phyloP scores from a whole-genome alignment of 1,140 invertebrate genomes.

The Dendroctonus ponderosae region DNA sequence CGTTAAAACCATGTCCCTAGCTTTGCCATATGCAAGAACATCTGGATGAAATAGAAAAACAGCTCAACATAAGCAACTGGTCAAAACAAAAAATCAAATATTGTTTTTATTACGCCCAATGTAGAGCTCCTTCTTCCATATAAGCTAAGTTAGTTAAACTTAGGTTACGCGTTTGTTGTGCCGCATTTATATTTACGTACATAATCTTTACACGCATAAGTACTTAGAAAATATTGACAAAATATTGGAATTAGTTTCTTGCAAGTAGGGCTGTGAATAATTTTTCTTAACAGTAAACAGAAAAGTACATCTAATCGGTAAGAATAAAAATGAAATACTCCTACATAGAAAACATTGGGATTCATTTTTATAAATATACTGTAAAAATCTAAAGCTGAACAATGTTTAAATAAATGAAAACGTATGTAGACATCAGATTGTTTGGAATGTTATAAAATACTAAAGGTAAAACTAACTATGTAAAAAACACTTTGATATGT shows the following conservation, averaged over 20 bases:
- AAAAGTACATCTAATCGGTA: background rate
- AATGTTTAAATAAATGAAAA: background rate
- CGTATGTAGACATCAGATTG: background rate
- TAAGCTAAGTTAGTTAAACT: background rate
- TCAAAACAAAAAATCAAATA: no score
- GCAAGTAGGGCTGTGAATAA: constrained; percentile 24
- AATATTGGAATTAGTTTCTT: constrained; percentile 16
- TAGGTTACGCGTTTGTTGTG: background rate
- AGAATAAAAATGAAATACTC: background rate
- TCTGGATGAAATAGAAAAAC: no score
- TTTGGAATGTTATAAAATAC: no score
- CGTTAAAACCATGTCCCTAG: no score
- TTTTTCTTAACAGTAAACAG: constrained; percentile 1
- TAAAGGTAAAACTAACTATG: no score
- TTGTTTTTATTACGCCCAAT: no score
- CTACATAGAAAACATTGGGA: background rate
- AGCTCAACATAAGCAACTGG: no score
- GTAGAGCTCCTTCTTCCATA: no score
- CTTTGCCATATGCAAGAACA: no score
- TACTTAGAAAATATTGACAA: background rate
- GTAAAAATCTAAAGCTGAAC: background rate
- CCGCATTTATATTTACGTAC: background rate
- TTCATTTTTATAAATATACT: background rate
- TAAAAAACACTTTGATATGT: no score
- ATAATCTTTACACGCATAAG: background rate